phyloP scores from a whole-genome alignment of 1,140 invertebrate genomes.

The Amphibalanus amphitrite region DNA sequence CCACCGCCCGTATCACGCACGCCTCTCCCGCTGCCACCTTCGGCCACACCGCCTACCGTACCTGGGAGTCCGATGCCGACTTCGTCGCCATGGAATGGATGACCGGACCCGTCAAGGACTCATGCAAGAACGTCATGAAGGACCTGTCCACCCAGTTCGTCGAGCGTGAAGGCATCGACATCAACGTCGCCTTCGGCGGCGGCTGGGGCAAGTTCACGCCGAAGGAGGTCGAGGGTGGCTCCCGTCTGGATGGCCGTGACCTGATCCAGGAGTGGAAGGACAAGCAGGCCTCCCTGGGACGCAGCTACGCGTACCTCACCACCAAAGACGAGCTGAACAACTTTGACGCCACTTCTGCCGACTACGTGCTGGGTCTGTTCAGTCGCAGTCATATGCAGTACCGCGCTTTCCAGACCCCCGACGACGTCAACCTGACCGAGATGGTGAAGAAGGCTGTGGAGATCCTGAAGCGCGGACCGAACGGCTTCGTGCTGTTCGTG shows the following conservation, averaged over 20 bases:
- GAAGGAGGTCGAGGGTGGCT: background rate
- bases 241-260: slow-evolving; percentile 13
- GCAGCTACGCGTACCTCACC: slow-evolving; percentile 45
- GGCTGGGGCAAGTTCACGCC: slow-evolving; percentile 3
- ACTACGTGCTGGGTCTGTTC: slow-evolving; percentile 15
- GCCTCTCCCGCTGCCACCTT: slow-evolving; percentile 46
- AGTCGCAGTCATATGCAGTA: slow-evolving; percentile 9
- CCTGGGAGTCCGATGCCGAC: slow-evolving; percentile 21
- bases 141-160: slow-evolving; percentile 20
- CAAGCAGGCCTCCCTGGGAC: slow-evolving; percentile 38
- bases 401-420: slow-evolving; percentile 1
- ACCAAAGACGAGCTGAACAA: slow-evolving; percentile 32
- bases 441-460: slow-evolving; percentile 19
- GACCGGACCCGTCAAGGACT: slow-evolving; percentile 6
- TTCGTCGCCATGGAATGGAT: slow-evolving; percentile 8
- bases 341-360: slow-evolving; percentile 43
- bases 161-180: slow-evolving; percentile 17
- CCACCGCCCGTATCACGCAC: slow-evolving; percentile 59
- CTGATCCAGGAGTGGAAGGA: slow-evolving; percentile 16
- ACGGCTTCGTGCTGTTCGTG: slow-evolving; percentile 18
- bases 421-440: slow-evolving; percentile 17
- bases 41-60: slow-evolving; percentile 19
- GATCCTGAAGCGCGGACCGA: slow-evolving; percentile 11
- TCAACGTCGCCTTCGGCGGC: slow-evolving; percentile 14
- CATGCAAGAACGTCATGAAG: slow-evolving; percentile 12